Evolutionary conservation across 2,888 invertebrate species (phyloP), one percentile per base, ranked within the genome.

Genomic region (Aphodius granarius): DNA sequence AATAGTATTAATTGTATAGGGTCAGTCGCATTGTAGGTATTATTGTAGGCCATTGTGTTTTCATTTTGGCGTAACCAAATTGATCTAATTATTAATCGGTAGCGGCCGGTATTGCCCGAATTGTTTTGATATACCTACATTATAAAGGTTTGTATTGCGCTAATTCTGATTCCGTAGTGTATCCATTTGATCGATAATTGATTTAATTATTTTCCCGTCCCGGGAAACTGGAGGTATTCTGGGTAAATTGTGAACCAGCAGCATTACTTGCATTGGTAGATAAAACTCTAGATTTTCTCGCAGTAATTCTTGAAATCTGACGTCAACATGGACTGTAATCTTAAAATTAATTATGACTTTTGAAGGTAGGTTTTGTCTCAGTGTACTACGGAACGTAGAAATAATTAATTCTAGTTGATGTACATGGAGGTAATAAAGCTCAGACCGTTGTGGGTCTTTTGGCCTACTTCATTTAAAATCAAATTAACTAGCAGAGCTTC

Each of bases 401-500:
- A n/a, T n/a, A n/a, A n/a, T n/a, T 43, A 43, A 43, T 43, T 43
- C 43, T 3, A 3, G 9, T 3, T 43, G 43, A 43, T 43, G 43
- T 43, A 2, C 13, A 43, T 0, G 43, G 6, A 43, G 13, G 6
- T 1, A 72, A 75, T 75, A 75, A 72, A 65, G 62, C 43, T 17
- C 62, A 72, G 62, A 23, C 63, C 62, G 20, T 17, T 6, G 6
- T 19, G 16, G 66, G 62, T 71, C 72, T 75, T 75, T 72, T 72
- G 62, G 72, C 72, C 72, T 72, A 65, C 72, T 74, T 74, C 73
- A 70, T 70, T 75, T 72, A 72, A 75, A 75, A 75, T 75, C 75
- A 75, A 75, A 75, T 75, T 75, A 75, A 66, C 75, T 75, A 62
- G 64, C 66, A 71, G 72, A 72, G 62, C 62, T 64, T 43, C 43